A percentile compares a stretch with the other conserved stretches of the same genome.
Evolutionary conservation across 2,113 vertebrate genomes (phyloP).

Genomic region (Pseudopodoces humilis): DNA sequence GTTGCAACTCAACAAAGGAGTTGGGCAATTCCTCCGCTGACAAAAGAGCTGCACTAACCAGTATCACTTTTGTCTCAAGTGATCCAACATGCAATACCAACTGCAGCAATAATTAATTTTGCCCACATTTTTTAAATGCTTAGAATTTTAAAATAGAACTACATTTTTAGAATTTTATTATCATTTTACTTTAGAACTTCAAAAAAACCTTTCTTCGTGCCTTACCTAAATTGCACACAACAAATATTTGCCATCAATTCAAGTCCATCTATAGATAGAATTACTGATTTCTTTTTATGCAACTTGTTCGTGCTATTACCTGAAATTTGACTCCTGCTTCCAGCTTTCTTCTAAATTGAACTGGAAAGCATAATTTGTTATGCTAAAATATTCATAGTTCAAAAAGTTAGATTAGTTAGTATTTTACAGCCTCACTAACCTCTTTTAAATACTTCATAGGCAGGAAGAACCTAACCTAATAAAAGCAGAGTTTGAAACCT

Average conservation of each 20-base stretch:
- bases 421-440: not conserved
- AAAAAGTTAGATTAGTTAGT: not conserved
- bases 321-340: conserved; percentile 1
- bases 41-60: conserved; percentile 5
- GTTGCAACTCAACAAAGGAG: not conserved
- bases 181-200: not conserved
- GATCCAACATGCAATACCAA: not conserved
- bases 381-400: not conserved
- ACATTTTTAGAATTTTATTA: not conserved
- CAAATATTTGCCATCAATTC: not conserved
- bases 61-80: not conserved
- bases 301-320: not conserved
- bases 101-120: not conserved
- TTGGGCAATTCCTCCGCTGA: conserved; percentile 22
- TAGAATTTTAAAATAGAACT: not conserved
- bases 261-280: not conserved
- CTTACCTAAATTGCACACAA: not conserved
- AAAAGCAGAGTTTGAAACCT: not conserved
- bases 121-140: not conserved
- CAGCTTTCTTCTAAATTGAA: not conserved
- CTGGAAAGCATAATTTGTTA: not conserved
- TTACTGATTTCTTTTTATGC: not conserved
- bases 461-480: not conserved
- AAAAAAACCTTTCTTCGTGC: not conserved
- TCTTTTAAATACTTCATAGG: not conserved